These are phyloP conservation scores for Sarcophaga caerulescens DNA, from an alignment of 2,888 invertebrate genomes.

Conservation along the genomic window DNA sequence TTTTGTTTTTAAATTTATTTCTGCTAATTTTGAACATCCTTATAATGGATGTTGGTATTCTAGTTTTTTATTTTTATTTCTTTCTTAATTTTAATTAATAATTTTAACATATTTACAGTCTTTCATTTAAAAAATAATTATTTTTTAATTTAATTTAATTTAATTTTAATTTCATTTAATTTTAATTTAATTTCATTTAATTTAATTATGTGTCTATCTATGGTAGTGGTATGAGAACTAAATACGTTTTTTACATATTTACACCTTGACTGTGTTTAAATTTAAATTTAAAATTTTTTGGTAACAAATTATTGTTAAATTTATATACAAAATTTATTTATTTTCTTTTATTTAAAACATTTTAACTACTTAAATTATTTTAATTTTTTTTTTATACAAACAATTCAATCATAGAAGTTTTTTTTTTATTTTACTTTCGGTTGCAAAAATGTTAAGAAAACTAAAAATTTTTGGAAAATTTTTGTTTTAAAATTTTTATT, in stretches of 20 bases:
- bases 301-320: background rate
- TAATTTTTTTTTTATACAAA: no score
- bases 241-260: constrained; percentile 50
- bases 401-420: no score
- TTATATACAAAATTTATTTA: background rate
- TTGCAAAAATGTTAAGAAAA: no score
- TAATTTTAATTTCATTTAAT: no score
- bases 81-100: constrained; percentile 11
- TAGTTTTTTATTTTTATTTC: constrained; percentile 21
- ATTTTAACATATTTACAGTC: constrained; percentile 66
- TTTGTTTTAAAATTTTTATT: background rate
- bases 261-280: constrained; percentile 6
- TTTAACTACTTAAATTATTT: no score
- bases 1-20: background rate
- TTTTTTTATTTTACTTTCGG: no score
- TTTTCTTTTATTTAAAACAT: no score
- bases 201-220: constrained; percentile 62
- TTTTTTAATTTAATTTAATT: no score
- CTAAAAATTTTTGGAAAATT: background rate
- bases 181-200: constrained; percentile 37
- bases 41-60: constrained; percentile 53
- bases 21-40: constrained; percentile 42
- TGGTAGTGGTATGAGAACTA: constrained; percentile 37
- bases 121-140: constrained; percentile 50
- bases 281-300: background rate